Evolutionary conservation across 2,888 invertebrate species (phyloP), one percentile per base, ranked within the genome.

Genomic region (Eupelmus urozonus): DNA sequence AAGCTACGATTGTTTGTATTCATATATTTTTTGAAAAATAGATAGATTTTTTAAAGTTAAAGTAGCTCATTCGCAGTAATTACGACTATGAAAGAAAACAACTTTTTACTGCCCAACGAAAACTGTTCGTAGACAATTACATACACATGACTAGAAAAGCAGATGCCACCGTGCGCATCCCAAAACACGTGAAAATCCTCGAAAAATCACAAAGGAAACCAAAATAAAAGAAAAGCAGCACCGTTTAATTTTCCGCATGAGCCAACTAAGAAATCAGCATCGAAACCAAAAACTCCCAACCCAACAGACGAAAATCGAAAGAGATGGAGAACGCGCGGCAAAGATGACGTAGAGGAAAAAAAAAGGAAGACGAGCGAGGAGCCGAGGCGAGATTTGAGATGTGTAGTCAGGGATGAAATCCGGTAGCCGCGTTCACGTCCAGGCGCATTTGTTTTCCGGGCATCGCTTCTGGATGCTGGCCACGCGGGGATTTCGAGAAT

Each of bases 361-460:
- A 40, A 65, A 76, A 53, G 34, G 69, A 66, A n/a, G 45, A 66
- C 16, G 42, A 51, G 69, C 34, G 59, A 63, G 67, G 76, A 82
- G 73, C 76, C 76, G 79, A 78, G 53, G 70, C 72, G 81, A 83
- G 84, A 83, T 83, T 86, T 78, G 80, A 77, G 79, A 80, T 79
- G 81, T 87, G 85, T 87, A 89, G 85, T 86, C 88, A 87, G 88
- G 89, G 88, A 84, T 89, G 85, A 89, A 89, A 89, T 89, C 87
- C 88, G 87, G 89, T 88, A 88, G 89, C 88, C 83, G 85, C 84
- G 85, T 83, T 83, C 86, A 87, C 85, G 87, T 87, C 88, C 83
- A 86, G 83, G 84, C 85, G 84, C 84, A 84, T 87, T 87, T 84
- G 84, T 84, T 84, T 85, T 84, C 84, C 9, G 29, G 42, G 65